Evolutionary conservation across 1,140 invertebrate genomes (phyloP).

Genomic region (Rhopalosiphum padi): DNA sequence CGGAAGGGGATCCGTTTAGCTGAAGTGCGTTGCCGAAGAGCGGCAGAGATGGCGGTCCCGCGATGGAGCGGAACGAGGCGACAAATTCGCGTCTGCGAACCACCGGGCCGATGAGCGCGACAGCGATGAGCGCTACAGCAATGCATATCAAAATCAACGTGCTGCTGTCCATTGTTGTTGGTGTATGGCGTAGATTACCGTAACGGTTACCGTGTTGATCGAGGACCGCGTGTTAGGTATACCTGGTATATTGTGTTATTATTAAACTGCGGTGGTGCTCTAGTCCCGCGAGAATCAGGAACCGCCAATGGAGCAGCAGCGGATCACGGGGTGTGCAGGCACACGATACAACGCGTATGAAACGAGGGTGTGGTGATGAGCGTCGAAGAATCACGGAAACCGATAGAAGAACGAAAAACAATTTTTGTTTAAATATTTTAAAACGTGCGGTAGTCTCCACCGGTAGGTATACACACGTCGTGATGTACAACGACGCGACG

Average conservation of each 20-base stretch:
- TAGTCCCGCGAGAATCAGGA: neutral
- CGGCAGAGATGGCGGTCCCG: slow-evolving; percentile 66
- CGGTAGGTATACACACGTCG: neutral
- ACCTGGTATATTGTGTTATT: neutral
- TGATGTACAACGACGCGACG: neutral
- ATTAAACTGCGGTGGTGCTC: neutral
- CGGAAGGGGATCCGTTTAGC: slow-evolving; percentile 65
- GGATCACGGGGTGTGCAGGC: neutral
- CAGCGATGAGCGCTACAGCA: neutral
- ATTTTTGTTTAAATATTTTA: neutral
- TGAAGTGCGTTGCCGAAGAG: slow-evolving; percentile 68
- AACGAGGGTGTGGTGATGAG: neutral
- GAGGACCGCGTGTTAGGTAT: neutral
- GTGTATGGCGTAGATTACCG: neutral
- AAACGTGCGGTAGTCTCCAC: neutral
- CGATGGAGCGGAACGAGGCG: slow-evolving; percentile 60
- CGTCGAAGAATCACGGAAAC: neutral
- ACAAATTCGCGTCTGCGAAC: neutral
- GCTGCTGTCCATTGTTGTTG: neutral
- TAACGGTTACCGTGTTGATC: neutral
- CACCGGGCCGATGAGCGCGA: neutral
- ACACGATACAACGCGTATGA: neutral
- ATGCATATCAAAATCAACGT: slow-evolving; percentile 23
- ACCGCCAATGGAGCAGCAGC: too few relatives aligned
- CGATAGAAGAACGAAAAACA: neutral